A percentile compares a stretch with the other conserved stretches of the same genome.
Conservation (phyloP, 1,140 invertebrate species). For the Trachelipus rathkii region DNA sequence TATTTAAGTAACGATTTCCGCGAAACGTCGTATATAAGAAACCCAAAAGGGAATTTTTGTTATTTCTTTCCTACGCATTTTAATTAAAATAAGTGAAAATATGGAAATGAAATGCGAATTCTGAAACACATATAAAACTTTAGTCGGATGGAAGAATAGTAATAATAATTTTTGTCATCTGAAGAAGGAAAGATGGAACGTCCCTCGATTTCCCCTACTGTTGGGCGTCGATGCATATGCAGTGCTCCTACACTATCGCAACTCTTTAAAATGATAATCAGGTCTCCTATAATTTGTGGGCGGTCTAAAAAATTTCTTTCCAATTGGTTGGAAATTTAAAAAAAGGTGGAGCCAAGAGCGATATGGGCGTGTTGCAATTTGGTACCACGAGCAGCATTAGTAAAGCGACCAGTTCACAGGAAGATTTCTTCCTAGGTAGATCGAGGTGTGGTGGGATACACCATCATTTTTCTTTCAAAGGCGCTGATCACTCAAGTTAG, state of each 20-base stretch:
- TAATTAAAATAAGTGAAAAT: too few species aligned
- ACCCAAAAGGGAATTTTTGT: too few species aligned
- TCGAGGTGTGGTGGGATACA: neutral
- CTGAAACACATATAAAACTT: too few species aligned
- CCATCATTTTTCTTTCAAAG: too few species aligned
- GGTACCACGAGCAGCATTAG: neutral
- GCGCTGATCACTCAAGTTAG: too few species aligned
- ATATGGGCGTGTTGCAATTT: neutral
- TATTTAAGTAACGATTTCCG: too few species aligned
- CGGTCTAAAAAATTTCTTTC: conserved; percentile 7
- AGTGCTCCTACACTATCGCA: neutral
- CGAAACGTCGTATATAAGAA: too few species aligned
- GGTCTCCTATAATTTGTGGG: conserved; percentile 6
- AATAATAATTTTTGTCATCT: too few species aligned
- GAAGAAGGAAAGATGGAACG: neutral
- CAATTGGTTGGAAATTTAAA: conserved; percentile 2
- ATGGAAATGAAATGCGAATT: too few species aligned
- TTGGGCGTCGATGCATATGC: conserved; percentile 2
- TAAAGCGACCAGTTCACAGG: neutral
- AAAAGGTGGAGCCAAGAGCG: neutral
- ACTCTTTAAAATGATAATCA: conserved; percentile 13
- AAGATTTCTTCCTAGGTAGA: neutral
- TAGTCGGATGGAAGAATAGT: too few species aligned
- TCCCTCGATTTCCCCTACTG: neutral
- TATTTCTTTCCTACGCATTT: too few species aligned